Base-by-base conservation (phyloP, 2,888 invertebrate species). In the Lasiommata megera region DNA sequence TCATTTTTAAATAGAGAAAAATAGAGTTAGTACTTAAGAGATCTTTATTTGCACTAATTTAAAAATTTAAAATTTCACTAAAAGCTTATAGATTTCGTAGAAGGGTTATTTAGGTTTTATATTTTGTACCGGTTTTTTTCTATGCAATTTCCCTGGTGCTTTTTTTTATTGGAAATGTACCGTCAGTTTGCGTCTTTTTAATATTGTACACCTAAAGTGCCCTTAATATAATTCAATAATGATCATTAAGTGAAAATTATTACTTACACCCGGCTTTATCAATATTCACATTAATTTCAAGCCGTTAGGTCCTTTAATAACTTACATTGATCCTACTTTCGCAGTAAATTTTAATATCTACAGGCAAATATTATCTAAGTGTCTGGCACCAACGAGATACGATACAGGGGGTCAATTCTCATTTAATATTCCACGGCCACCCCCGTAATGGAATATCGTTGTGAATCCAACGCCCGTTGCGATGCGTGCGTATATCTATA, bases 361-460 rank as follows among this genome's bases (percentile, higher is more conserved):
- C 65, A 61, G 67, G 64, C 62, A 64, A 67, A 61, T 65, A 67
- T 72, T 72, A 70, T 67, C 73, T 74, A 73, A 74, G 73, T 74
- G 51, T 46, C 54, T 62, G 58, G 56, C 53, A 52, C 34, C 54
- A 54, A 55, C 43, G 52, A 57, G 64, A 58, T 61, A 56, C 56
- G 76, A 76, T 79, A 73, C 77, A 76, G 77, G 82, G 46, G 86
- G 84, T 83, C 81, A 79, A 69, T 58, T 58, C 73, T 82, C 83
- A 84, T 87, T 83, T 79, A 68, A 85, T 82, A 88, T 88, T 86
- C 84, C 73, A 69, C 74, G 74, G 67, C 74, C 79, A 71, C 75
- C 75, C 75, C 65, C 73, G 73, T 88, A 88, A 89, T 88, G 88
- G 88, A 87, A 88, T 85, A 88, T 80, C 82, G 85, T 68, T 87